Base-by-base conservation (phyloP, 1,140 invertebrate genomes). In the Brachionus calyciflorus region DNA sequence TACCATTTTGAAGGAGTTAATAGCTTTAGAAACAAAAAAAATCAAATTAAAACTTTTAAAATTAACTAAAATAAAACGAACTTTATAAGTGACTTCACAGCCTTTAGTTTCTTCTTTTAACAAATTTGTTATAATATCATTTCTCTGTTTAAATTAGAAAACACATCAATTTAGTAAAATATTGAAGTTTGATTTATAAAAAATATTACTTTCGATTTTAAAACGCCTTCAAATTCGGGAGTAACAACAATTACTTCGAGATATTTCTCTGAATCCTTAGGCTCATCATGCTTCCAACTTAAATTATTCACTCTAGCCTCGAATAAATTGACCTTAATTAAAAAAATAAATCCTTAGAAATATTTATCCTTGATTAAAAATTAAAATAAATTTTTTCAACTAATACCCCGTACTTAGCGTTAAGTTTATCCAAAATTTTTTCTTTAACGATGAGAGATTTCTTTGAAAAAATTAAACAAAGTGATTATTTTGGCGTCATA, bases 1-100 rank as follows among this genome's bases (percentile, higher is more conserved):
- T 73, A 73, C 69, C 69, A 73, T 51, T 55, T 49, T 1, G 69
- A 73, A 17, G 69, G 69, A 55, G 69, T 73, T 24, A 73, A 33
- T 14, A 73, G 26, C 69, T 73, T 73, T n/a, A n/a, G n/a, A n/a
- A n/a, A n/a, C n/a, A n/a, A 40, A 65, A 17, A 24, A 5, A 0
- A 24, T 41, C 6, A 24, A 24, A 12, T 65, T 41, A 12, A n/a
- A 26, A 65, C 7, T 12, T 7, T 37, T 17, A 17, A 14, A 14
- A 14, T 14, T 46, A 46, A 17, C n/a, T 7, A 46, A 10, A 46
- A 46, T 26, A 21, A 46, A 14, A 65, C 41, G 9, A 21, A 65
- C 60, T 65, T 65, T 37, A 26, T 44, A 65, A 21, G 60, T 65
- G 14, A 65, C 60, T 65, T 65, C 24, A 37, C 19, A 24, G 21